phyloP scores from a whole-genome alignment of 2,888 invertebrate genomes.

The Conus canariensis region DNA sequence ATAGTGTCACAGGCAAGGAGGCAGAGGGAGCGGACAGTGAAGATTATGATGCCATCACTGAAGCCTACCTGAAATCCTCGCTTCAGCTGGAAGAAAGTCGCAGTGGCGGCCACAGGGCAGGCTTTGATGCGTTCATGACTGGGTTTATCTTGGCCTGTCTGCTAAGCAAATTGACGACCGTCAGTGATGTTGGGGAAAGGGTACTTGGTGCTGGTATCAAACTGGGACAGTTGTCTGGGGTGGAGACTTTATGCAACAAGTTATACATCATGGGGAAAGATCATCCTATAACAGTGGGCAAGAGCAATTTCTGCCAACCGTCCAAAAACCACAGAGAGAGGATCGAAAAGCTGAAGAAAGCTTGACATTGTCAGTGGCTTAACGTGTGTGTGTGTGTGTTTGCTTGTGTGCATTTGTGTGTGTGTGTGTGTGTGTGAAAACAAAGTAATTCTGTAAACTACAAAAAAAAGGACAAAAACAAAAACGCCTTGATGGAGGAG shows the following conservation, averaged over 20 bases:
- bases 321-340: conserved; percentile 72
- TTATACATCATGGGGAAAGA: conserved; percentile 78
- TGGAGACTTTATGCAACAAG: conserved; percentile 73
- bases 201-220: conserved; percentile 39
- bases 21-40: neutral
- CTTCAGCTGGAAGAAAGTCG: conserved; percentile 40
- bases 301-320: conserved; percentile 75
- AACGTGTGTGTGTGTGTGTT: neutral
- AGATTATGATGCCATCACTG: conserved; percentile 25
- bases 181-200: conserved; percentile 23
- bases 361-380: neutral
- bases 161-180: conserved; percentile 58
- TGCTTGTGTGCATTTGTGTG: neutral
- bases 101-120: conserved; percentile 77
- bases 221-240: conserved; percentile 49
- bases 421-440: no score
- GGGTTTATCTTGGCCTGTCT: conserved; percentile 77
- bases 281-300: conserved; percentile 75
- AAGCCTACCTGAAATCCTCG: conserved; percentile 32
- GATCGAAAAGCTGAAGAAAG: conserved; percentile 49
- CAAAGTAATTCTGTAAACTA: no score
- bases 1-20: neutral
- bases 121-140: conserved; percentile 80
- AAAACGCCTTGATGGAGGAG: no score
- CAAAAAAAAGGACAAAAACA: no score